Base-by-base conservation (phyloP, 2,888 invertebrate genomes). In the Euplexia lucipara region DNA sequence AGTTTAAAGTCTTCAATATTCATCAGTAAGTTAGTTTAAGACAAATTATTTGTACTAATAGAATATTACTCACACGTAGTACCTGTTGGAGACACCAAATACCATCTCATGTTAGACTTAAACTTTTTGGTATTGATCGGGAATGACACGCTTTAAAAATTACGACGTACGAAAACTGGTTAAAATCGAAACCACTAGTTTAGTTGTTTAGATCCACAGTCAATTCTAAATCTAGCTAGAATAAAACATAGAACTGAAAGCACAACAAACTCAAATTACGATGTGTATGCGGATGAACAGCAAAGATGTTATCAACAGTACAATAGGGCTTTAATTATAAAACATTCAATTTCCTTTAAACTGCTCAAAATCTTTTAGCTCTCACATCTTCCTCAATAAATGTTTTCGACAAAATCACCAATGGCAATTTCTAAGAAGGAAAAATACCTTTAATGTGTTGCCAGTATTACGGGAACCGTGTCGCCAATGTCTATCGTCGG, bases 361-460 rank as follows among this genome's bases (percentile, higher is more conserved):
- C 7, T 45, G 18, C 20, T 45, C 7, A 22, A 34, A 52, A 52
- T 32, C n/a, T 34, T 37, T 44, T 2, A 0, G 5, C 53, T 2
- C 5, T 35, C n/a, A 10, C 12, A 20, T 32, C 18, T 39, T 20
- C 44, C 16, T 30, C 39, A 63, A 44, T 63, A 56, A 52, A 44
- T 3, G 18, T 6, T 32, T 30, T 9, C 18, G 1, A 39, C 8
- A 12, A 51, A 49, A 16, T 52, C 16, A 57, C 37, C 22, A 9
- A 26, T 20, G 16, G 49, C 57, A 71, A 71, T 59, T 77, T 42
- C 30, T 18, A 14, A 14, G 20, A 35, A 52, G n/a, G 47, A 60
- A 73, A 32, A 52, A 59, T 66, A 57, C 54, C 51, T 44, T 78
- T 57, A 73, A 78, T 66, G 59, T 52, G 73, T 45, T 53, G 39